Base-by-base conservation (phyloP, 2,888 invertebrate species). In the Aricia artaxerxes region DNA sequence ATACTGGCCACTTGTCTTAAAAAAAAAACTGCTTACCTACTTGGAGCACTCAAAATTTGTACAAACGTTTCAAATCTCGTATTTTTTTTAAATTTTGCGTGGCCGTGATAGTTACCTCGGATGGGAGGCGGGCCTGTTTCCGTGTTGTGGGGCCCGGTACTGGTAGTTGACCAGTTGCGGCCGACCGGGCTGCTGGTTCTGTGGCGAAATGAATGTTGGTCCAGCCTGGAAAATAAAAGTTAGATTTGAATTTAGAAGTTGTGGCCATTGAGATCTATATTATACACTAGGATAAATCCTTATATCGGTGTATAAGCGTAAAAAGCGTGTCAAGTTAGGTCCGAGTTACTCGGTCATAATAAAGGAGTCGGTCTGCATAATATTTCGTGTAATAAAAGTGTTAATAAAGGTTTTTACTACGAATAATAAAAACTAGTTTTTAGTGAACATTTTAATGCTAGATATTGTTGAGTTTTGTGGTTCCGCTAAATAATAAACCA, bases 151-250 rank as follows among this genome's bases (percentile, higher is more conserved):
- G 69, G 88, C 84, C 83, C 93, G 88, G 80, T 89, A 93, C 79
- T 87, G 91, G 84, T 89, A 93, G 84, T 90, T 93, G 9, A 85
- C 83, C 82, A 89, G 93, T 83, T 91, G 93, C 44, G 89, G 89
- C 83, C 93, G 87, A 69, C 89, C 85, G 82, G 88, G 89, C 80
- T 86, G 88, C 78, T 91, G 92, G 82, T 90, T 91, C 82, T 90
- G 92, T 64, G 89, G 87, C 60, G 88, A 82, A 82, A 91, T 92
- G 84, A 90, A 93, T 83, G 85, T 93, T 83, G 91, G 93, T 44
- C 91, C 91, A 82, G 90, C 86, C 93, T 94, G 89, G 40, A 92
- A 92, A 16, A 81, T 78, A 64, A 69, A 35, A 53, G n/a, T 11
- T 13, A n/a, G 24, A 73, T 77, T 53, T 53, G 1, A 49, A 44